Percentiles rank a stretch among this genome's conserved stretches.
phyloP scores from a whole-genome alignment of 2,888 invertebrate species.

The Dryadula phaetusa region DNA sequence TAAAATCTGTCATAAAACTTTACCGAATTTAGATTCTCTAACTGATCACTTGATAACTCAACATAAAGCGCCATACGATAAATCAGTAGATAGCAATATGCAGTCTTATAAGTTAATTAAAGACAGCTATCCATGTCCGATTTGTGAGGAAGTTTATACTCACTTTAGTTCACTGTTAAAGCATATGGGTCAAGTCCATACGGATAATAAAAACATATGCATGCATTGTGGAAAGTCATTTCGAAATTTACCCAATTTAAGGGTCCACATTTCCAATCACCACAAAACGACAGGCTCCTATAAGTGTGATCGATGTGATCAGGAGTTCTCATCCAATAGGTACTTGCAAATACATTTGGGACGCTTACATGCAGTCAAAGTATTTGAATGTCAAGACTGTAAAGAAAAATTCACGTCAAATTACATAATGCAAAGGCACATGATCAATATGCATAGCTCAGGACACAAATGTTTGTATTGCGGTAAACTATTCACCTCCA shows the following conservation, averaged over 20 bases:
- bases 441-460: constrained; percentile 58
- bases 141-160: constrained; percentile 58
- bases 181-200: constrained; percentile 62
- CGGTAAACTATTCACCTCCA: constrained; percentile 62
- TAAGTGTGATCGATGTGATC: constrained; percentile 59
- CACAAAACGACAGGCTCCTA: constrained; percentile 56
- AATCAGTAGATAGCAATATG: constrained; percentile 55
- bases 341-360: constrained; percentile 62
- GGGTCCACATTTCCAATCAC: constrained; percentile 60
- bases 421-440: constrained; percentile 63
- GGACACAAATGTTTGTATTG: constrained; percentile 69
- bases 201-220: constrained; percentile 65
- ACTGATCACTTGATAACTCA: constrained; percentile 59
- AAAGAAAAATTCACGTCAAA: constrained; percentile 63
- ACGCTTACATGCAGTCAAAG: constrained; percentile 59
- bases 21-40: constrained; percentile 54
- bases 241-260: constrained; percentile 61
- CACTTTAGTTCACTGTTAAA: constrained; percentile 66
- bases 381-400: constrained; percentile 61
- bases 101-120: constrained; percentile 61
- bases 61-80: constrained; percentile 59
- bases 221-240: constrained; percentile 66
- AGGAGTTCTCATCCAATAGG: constrained; percentile 55
- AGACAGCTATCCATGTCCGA: constrained; percentile 64
- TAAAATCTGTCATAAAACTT: constrained; percentile 58